A percentile compares a stretch with the other conserved stretches of the same genome.
These are phyloP conservation scores for Panthera leo DNA, from an alignment of 2,113 vertebrate genomes.

Conservation along the genomic window DNA sequence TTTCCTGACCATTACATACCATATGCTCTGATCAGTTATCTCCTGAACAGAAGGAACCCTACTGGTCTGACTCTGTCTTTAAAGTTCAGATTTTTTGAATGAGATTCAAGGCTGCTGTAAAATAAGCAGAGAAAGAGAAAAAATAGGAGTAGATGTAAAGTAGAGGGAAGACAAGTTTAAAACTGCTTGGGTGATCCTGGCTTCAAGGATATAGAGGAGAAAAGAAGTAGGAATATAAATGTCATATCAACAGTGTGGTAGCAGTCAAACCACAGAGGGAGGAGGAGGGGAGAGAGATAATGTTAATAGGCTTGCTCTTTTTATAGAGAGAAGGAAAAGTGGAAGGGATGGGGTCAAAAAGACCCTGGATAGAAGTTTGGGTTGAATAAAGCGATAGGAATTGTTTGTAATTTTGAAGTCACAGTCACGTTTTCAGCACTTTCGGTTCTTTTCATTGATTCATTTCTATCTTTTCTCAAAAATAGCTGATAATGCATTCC, in stretches of 20 bases:
- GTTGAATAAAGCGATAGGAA: background rate
- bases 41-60: background rate
- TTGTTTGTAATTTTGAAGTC: background rate
- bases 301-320: background rate
- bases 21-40: background rate
- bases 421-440: background rate
- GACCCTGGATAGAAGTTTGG: background rate
- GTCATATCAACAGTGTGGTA: background rate
- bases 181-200: background rate
- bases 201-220: background rate
- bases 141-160: background rate
- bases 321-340: background rate
- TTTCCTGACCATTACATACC: background rate
- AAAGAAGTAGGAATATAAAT: background rate
- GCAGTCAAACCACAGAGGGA: background rate
- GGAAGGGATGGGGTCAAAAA: background rate
- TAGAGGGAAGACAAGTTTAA: background rate
- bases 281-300: background rate
- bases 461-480: background rate
- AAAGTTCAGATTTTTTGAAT: background rate
- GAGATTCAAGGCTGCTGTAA: background rate
- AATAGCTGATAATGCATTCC: background rate
- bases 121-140: background rate
- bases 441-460: background rate
- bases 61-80: background rate